These are phyloP conservation scores for Panthera leo DNA, from an alignment of 2,113 vertebrate species.

Conservation along the genomic window DNA sequence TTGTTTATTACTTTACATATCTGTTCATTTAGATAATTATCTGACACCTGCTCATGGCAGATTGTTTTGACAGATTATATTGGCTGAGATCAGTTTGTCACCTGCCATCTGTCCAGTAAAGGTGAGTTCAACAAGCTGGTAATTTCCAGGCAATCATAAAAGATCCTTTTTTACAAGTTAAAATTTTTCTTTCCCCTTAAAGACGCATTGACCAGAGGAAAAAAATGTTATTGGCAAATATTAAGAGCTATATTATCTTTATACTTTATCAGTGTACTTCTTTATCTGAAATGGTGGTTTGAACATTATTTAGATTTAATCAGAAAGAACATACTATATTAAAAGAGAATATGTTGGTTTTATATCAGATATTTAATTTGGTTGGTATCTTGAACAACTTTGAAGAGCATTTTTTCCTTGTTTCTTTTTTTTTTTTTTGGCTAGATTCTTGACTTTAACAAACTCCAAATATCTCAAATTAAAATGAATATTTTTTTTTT, in stretches of 20 bases:
- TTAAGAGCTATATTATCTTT: neutral
- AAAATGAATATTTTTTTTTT: neutral
- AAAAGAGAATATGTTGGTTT: neutral
- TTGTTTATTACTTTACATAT: slow-evolving; percentile 87
- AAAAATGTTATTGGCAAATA: neutral
- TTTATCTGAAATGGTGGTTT: slow-evolving; percentile 8
- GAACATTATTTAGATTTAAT: slow-evolving; percentile 19
- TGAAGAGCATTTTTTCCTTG: neutral
- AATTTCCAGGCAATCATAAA: slow-evolving; percentile 80
- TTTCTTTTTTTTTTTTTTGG: neutral
- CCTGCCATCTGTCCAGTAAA: slow-evolving; percentile 93
- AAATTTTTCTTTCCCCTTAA: slow-evolving; percentile 76
- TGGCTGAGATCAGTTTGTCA: slow-evolving; percentile 89
- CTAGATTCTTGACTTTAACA: neutral
- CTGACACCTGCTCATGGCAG: slow-evolving; percentile 94
- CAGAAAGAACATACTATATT: neutral
- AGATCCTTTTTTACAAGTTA: slow-evolving; percentile 67
- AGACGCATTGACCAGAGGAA: slow-evolving; percentile 58
- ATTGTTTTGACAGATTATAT: slow-evolving; percentile 95
- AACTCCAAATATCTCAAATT: neutral
- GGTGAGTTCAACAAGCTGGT: slow-evolving; percentile 91
- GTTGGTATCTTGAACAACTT: neutral
- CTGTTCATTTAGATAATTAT: slow-evolving; percentile 94
- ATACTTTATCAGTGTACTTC: neutral
- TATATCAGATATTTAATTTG: slow-evolving; percentile 27